Percentiles rank a stretch among this genome's conserved stretches.
Conservation (phyloP, 2,113 vertebrate genomes). For the Zingel zingel region DNA sequence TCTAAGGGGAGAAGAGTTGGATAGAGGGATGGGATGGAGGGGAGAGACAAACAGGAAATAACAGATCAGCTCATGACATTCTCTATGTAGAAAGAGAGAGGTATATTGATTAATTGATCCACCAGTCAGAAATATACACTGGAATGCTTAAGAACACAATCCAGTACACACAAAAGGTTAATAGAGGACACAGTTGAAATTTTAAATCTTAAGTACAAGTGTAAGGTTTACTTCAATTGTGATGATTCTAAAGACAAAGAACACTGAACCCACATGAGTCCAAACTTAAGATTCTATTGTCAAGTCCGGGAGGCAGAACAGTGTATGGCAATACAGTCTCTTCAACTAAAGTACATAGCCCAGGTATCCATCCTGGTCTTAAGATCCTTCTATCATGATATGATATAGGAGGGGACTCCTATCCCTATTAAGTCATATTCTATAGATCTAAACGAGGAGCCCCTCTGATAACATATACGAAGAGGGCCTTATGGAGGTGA, state of each 20-base stretch:
- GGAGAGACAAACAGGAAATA: slow-evolving; percentile 31
- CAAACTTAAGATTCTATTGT: neutral
- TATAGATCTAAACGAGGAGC: neutral
- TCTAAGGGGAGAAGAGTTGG: slow-evolving; percentile 68
- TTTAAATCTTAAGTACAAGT: neutral
- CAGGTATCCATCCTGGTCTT: neutral
- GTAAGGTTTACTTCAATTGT: neutral
- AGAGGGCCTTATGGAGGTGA: neutral
- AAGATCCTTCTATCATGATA: neutral
- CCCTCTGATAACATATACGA: neutral
- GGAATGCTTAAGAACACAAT: slow-evolving; percentile 7
- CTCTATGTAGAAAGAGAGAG: slow-evolving; percentile 29
- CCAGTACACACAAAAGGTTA: neutral
- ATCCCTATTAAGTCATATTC: neutral
- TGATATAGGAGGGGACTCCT: too few relatives aligned
- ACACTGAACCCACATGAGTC: neutral
- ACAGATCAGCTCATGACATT: slow-evolving; percentile 40
- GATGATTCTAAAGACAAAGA: neutral
- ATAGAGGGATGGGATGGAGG: slow-evolving; percentile 11
- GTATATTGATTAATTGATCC: slow-evolving; percentile 30
- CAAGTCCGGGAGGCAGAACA: neutral
- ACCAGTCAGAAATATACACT: slow-evolving; percentile 25
- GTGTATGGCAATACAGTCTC: neutral
- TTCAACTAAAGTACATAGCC: neutral
- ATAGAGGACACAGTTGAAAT: slow-evolving; percentile 1